Conservation (phyloP, 2,113 vertebrate species). For the Pseudorasbora parva region DNA sequence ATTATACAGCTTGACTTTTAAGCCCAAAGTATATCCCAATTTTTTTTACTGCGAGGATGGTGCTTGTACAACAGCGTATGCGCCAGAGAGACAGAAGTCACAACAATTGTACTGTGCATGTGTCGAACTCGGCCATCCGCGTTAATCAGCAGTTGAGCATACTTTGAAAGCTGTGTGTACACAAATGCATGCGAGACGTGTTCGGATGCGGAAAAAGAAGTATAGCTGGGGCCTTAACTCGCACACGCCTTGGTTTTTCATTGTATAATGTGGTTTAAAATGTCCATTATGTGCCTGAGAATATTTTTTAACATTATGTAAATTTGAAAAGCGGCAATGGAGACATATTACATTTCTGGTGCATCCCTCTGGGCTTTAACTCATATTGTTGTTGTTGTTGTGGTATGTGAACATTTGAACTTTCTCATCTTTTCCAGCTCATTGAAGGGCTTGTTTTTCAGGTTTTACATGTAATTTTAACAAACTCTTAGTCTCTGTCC, state of each 20-base stretch:
- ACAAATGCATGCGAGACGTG: too few relatives aligned
- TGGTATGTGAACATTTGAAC: background rate
- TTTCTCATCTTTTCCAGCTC: background rate
- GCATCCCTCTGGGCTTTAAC: background rate
- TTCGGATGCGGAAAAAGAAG: too few relatives aligned
- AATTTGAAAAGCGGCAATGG: background rate
- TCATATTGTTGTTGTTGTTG: background rate
- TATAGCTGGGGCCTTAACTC: background rate
- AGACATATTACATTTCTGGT: background rate
- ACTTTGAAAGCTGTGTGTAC: too few relatives aligned
- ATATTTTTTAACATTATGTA: background rate
- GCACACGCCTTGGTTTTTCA: background rate
- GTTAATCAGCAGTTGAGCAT: too few relatives aligned
- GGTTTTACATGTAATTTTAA: background rate
- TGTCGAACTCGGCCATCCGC: too few relatives aligned
- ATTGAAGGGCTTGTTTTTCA: slow-evolving; percentile 38
- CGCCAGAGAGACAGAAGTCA: too few relatives aligned
- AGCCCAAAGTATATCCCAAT: too few relatives aligned
- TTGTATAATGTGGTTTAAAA: background rate
- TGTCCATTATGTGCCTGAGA: background rate
- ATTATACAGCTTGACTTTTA: background rate
- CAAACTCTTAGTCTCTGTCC: background rate
- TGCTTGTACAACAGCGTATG: too few relatives aligned
- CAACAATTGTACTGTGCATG: too few relatives aligned
- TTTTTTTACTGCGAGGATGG: too few relatives aligned